A percentile compares a stretch with the other conserved stretches of the same genome.
phyloP scores from a whole-genome alignment of 2,113 vertebrate genomes.

The Anarhynchus alexandrinus region DNA sequence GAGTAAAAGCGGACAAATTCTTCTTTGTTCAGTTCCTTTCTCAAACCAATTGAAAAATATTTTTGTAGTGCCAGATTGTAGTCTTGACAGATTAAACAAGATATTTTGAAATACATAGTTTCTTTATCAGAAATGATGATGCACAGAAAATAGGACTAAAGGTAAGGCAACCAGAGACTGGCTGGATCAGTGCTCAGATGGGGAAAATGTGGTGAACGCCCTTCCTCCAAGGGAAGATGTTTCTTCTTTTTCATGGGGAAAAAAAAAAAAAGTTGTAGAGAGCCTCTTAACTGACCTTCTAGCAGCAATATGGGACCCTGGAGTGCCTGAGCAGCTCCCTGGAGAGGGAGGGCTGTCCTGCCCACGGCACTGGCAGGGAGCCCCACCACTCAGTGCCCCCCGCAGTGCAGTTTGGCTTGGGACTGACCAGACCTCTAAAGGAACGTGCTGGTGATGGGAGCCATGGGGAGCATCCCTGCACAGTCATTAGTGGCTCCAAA shows the following conservation, averaged over 20 bases:
- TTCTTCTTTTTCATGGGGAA: background rate
- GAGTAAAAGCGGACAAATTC: background rate
- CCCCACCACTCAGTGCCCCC: rapidly evolving
- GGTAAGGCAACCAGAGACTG: background rate
- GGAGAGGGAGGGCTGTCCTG: background rate
- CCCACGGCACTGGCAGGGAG: background rate
- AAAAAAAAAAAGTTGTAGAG: background rate
- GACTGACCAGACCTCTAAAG: rapidly evolving
- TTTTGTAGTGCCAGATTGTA: background rate
- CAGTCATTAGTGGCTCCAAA: background rate
- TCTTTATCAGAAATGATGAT: background rate
- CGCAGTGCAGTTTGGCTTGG: rapidly evolving
- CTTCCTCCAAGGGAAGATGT: background rate
- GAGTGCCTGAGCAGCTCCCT: background rate
- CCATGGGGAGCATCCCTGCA: background rate
- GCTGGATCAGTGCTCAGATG: background rate
- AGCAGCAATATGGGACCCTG: too few species aligned
- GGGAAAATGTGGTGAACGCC: rapidly evolving
- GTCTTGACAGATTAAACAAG: background rate
- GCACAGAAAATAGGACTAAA: background rate
- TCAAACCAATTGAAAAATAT: background rate
- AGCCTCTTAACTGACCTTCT: background rate
- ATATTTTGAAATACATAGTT: background rate
- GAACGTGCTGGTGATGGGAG: background rate
- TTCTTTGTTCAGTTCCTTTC: background rate